Evolutionary conservation across 2,888 invertebrate species (phyloP).

Genomic region (Daptonema setosum): DNA sequence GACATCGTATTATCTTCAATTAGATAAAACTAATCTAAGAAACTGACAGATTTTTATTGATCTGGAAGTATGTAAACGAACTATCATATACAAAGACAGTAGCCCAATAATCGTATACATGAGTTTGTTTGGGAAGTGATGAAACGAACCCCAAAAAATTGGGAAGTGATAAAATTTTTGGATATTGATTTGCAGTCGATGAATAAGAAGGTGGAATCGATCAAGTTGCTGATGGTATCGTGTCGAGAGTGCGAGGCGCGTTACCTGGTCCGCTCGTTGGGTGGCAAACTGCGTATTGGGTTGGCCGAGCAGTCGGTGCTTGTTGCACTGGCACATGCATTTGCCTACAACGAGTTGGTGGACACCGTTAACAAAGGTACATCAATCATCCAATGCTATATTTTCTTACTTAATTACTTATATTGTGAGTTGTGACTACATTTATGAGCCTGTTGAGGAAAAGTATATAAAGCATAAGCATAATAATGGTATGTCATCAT

Average conservation of each 20-base stretch:
- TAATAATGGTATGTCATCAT: too few species aligned
- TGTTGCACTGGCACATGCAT: constrained; percentile 63
- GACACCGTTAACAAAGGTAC: neutral
- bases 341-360: constrained; percentile 17
- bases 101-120: too few species aligned
- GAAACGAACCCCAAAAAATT: too few species aligned
- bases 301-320: constrained; percentile 86
- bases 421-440: neutral
- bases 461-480: too few species aligned
- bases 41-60: too few species aligned
- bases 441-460: neutral
- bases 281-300: constrained; percentile 82
- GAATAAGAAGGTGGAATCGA: constrained; percentile 64
- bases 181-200: too few species aligned
- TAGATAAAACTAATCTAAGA: too few species aligned
- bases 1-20: too few species aligned
- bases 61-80: too few species aligned
- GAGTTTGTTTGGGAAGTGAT: too few species aligned
- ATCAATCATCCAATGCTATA: neutral
- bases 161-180: too few species aligned
- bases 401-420: neutral
- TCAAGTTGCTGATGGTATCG: constrained; percentile 73
- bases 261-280: constrained; percentile 65
- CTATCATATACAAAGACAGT: too few species aligned
- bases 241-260: constrained; percentile 66